A percentile compares a stretch with the other conserved stretches of the same genome.
Conservation (phyloP, 2,797 vertebrate genomes). For the Lacerta viridis region DNA sequence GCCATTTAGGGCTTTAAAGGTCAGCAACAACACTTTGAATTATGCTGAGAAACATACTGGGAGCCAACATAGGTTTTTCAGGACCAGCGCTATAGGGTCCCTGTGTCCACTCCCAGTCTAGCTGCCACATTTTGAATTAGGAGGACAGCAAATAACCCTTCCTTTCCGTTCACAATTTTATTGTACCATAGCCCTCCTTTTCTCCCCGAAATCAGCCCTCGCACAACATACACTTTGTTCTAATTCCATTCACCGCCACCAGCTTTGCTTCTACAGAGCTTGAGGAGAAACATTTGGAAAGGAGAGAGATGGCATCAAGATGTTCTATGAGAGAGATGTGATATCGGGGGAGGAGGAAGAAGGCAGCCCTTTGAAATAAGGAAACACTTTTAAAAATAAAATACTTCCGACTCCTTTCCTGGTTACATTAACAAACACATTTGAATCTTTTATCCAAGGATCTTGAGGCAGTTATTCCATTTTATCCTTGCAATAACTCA, state of each 20-base stretch:
- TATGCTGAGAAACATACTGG: no score
- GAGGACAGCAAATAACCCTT: not conserved
- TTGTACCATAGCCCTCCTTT: not conserved
- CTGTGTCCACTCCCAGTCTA: no score
- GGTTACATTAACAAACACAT: not conserved
- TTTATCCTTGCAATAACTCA: not conserved
- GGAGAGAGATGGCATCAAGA: slow-evolving; percentile 15
- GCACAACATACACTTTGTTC: not conserved
- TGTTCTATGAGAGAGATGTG: not conserved
- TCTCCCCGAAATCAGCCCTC: not conserved
- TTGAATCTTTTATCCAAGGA: not conserved
- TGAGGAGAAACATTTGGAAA: slow-evolving; percentile 19
- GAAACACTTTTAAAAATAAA: not conserved
- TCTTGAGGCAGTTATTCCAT: not conserved
- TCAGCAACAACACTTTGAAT: no score
- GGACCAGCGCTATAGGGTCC: no score
- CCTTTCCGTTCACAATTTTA: not conserved
- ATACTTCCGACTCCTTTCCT: not conserved
- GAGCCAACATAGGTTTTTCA: no score
- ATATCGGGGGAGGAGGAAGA: not conserved
- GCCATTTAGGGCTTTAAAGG: no score
- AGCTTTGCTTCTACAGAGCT: slow-evolving; percentile 5
- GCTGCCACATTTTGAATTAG: not conserved
- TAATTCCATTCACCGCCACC: not conserved
- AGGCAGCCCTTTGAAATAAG: not conserved